Base-by-base conservation (phyloP, 2,113 vertebrate species). In the Daubentonia madagascariensis region DNA sequence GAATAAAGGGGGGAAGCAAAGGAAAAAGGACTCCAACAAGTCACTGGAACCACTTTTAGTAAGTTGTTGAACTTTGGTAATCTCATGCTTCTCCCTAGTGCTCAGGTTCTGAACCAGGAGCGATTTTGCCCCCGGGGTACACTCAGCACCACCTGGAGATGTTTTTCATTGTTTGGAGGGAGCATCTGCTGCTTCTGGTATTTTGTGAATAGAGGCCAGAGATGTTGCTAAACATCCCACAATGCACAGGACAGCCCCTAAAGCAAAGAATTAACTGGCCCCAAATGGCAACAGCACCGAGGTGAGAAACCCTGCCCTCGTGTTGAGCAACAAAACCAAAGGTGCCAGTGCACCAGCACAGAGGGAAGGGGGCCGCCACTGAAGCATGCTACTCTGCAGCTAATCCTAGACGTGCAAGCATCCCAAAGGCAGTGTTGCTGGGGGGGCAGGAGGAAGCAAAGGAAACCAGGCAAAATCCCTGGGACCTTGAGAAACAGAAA, bases 331-430 rank as follows among this genome's bases (percentile, higher is more conserved):
- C 40, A n/a, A 85, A 67, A 67, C 83, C 43, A 65, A 23, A n/a
- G 32, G n/a, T 23, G 63, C 85, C 35, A 3, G 6, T 10, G 5
- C 8, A 37, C 18, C 45, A 12, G 35, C 61, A 23, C 48, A 37
- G 22, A 52, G 14, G 65, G 16, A 52, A n/a, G n/a, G 50, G 50
- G 50, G 50, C 50, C 50, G 65, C 22, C 20, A 6, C 43, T 37
- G 23, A 35, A 23, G 65, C 37, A 37, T 52, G 5, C 48, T 40
- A 30, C 86, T 61, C 70, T n/a, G 54, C 18, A 54, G 67, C 65
- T 30, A 40, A 72, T 1, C 16, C 50, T 4, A 30, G 30, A 2
- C 7, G 1, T 0, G 11, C n/a, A 22, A 54, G n/a, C 17, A 52
- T 30, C 68, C 67, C 68, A 73, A 23, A 80, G 50, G 37, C 50